A percentile compares a stretch with the other conserved stretches of the same genome.
phyloP scores from a whole-genome alignment of 2,797 vertebrate species.

The Diplodus puntazzo region DNA sequence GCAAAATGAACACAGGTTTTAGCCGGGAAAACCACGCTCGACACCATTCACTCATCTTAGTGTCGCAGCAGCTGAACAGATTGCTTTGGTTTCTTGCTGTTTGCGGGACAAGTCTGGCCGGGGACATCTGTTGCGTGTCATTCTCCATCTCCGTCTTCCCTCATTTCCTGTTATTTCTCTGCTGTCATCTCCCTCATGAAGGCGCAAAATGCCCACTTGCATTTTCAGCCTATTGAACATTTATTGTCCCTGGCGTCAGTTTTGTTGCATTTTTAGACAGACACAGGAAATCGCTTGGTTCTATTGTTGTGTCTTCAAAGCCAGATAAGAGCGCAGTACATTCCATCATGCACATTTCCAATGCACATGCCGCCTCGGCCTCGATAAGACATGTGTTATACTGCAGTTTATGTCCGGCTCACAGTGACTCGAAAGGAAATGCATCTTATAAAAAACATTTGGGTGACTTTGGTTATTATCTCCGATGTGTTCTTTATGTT shows the following conservation, averaged over 20 bases:
- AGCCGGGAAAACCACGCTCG: rapidly evolving
- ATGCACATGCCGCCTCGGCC: constrained; percentile 1
- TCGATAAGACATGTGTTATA: neutral
- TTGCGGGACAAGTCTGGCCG: neutral
- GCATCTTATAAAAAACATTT: constrained; percentile 10
- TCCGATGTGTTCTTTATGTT: neutral
- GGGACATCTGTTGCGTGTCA: neutral
- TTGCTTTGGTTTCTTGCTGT: neutral
- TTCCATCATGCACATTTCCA: constrained; percentile 1
- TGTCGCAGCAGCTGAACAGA: neutral
- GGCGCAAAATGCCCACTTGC: neutral
- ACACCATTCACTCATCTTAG: neutral
- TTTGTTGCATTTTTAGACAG: neutral
- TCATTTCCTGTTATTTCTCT: neutral
- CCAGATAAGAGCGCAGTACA: constrained; percentile 2
- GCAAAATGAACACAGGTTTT: constrained; percentile 3
- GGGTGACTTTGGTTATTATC: constrained; percentile 8
- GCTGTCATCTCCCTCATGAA: neutral
- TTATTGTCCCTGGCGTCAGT: neutral
- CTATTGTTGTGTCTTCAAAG: constrained; percentile 13
- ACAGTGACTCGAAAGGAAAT: constrained; percentile 15
- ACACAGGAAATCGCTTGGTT: neutral
- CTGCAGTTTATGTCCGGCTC: constrained; percentile 3
- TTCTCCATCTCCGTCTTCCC: neutral
- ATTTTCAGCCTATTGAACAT: constrained; percentile 5